A percentile compares a stretch with the other conserved stretches of the same genome.
Conservation (phyloP, 2,113 vertebrate genomes). For the Hepsetus odoe region DNA sequence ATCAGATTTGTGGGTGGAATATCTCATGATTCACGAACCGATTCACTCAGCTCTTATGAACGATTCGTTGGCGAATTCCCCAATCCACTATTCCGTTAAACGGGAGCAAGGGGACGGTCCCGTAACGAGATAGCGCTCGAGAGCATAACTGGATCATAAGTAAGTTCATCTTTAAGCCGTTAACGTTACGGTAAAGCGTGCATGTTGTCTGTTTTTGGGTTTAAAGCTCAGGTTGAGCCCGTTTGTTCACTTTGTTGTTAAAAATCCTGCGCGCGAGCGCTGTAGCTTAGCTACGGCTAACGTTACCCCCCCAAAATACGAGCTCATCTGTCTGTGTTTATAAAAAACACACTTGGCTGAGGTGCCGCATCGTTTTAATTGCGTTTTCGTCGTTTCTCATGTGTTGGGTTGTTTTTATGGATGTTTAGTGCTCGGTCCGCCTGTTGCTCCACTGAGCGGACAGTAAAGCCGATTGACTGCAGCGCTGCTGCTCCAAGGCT, state of each 20-base stretch:
- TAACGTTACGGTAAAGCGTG: neutral
- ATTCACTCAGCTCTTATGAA: conserved; percentile 73
- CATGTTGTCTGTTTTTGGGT: neutral
- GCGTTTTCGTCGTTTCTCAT: neutral
- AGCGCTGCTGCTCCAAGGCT: neutral
- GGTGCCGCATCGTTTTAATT: neutral
- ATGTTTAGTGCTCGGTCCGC: neutral
- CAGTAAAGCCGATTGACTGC: neutral
- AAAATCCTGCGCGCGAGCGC: neutral
- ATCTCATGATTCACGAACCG: conserved; percentile 55
- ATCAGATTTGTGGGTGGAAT: too few relatives aligned
- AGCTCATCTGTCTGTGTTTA: neutral
- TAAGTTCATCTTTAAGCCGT: neutral
- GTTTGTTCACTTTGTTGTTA: neutral
- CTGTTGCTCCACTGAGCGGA: neutral
- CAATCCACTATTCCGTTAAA: conserved; percentile 69
- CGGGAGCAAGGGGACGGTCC: conserved; percentile 56
- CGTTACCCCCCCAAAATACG: neutral
- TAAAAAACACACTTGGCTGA: neutral
- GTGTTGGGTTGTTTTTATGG: neutral
- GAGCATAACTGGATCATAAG: conserved; percentile 39
- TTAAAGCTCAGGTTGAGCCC: neutral
- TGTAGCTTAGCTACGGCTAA: conserved; percentile 27
- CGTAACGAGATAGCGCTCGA: conserved; percentile 27
- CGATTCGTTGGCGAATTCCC: conserved; percentile 68